Evolutionary conservation across 2,113 vertebrate species (phyloP).

Genomic region (Chlorocebus sabaeus): DNA sequence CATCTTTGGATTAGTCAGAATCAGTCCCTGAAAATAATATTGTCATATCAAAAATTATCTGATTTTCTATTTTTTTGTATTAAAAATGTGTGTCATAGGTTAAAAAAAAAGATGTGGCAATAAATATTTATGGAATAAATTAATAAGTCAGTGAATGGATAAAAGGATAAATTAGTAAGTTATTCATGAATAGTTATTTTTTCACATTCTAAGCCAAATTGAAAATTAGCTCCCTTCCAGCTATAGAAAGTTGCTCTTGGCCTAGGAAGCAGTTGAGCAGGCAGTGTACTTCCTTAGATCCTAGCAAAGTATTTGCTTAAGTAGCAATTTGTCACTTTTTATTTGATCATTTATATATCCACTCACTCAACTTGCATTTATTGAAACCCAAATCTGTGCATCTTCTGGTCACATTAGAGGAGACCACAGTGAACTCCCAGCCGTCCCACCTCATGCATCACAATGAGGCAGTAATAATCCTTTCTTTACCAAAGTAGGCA

Average conservation of each 20-base stretch:
- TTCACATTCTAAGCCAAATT: constrained; percentile 4
- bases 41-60: neutral
- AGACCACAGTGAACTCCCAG: neutral
- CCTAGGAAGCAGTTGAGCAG: neutral
- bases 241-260: neutral
- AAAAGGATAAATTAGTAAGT: neutral
- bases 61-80: neutral
- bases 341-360: neutral
- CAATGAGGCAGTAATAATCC: neutral
- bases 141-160: neutral
- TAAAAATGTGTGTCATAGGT: neutral
- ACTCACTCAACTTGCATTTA: neutral
- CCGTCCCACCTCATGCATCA: neutral
- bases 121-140: neutral
- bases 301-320: neutral
- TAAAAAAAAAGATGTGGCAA: neutral
- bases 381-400: neutral
- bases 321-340: neutral
- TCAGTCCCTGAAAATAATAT: neutral
- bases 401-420: neutral
- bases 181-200: neutral
- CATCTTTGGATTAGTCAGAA: constrained; percentile 6
- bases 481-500: neutral
- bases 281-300: neutral
- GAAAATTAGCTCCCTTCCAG: neutral